Conservation (phyloP, 2,113 vertebrate species). For the Solea solea region DNA sequence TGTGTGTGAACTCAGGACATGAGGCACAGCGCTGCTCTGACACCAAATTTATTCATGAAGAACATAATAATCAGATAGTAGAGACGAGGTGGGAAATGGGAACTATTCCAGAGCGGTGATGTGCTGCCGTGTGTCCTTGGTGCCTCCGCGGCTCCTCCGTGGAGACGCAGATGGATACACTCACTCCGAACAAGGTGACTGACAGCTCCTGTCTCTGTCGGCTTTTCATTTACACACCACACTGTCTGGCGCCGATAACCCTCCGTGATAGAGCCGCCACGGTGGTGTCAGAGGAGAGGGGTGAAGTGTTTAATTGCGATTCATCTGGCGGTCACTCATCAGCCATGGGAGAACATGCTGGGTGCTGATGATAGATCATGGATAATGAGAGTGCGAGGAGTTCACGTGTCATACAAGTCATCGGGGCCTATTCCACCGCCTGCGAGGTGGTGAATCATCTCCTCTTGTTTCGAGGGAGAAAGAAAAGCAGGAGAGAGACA, state of each 20-base stretch:
- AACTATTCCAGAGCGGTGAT: constrained; percentile 22
- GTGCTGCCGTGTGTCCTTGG: constrained; percentile 27
- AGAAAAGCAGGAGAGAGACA: constrained; percentile 21
- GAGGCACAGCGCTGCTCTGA: not conserved
- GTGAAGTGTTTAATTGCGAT: constrained; percentile 52
- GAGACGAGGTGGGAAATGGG: constrained; percentile 20
- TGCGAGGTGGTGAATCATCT: constrained; percentile 46
- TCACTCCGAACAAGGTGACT: constrained; percentile 43
- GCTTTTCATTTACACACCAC: constrained; percentile 51
- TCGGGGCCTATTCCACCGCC: constrained; percentile 14
- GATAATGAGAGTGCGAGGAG: constrained; percentile 54
- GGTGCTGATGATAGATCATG: constrained; percentile 49
- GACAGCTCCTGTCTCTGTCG: constrained; percentile 54
- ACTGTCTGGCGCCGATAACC: constrained; percentile 29
- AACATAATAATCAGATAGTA: constrained; percentile 45
- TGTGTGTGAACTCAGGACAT: constrained; percentile 5
- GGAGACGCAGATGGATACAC: constrained; percentile 37
- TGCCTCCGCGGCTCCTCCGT: constrained; percentile 5
- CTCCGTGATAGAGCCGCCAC: constrained; percentile 9
- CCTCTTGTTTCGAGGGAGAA: constrained; percentile 7
- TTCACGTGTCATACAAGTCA: constrained; percentile 57
- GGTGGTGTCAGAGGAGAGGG: constrained; percentile 7
- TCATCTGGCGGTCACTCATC: constrained; percentile 53
- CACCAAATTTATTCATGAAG: constrained; percentile 53
- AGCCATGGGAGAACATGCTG: constrained; percentile 19